Evolutionary conservation across 2,113 vertebrate species (phyloP).

Genomic region (Zapus hudsonius): DNA sequence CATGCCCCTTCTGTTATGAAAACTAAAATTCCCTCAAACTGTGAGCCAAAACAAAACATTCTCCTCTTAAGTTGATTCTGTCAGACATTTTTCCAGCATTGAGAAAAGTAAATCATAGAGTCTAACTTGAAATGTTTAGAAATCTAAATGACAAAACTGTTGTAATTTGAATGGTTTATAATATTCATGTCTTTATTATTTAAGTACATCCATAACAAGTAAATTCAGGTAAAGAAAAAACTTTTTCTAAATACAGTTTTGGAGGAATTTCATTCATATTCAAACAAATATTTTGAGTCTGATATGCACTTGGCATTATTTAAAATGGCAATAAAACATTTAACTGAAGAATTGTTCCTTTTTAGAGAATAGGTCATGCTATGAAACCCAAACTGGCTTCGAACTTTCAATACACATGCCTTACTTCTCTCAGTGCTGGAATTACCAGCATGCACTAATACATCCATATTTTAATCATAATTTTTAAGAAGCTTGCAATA

Average conservation of each 20-base stretch:
- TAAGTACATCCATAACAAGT: not conserved
- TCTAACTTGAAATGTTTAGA: not conserved
- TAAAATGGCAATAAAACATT: not conserved
- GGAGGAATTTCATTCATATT: not conserved
- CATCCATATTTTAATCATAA: not conserved
- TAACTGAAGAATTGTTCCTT: conserved; percentile 13
- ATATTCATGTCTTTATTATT: not conserved
- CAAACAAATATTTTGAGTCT: not conserved
- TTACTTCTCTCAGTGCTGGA: not conserved
- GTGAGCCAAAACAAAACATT: not conserved
- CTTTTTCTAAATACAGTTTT: not conserved
- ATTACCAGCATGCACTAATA: not conserved
- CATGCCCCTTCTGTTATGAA: not conserved
- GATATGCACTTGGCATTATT: not conserved
- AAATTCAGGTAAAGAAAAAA: not conserved
- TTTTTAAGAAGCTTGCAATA: not conserved
- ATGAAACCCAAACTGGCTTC: not conserved
- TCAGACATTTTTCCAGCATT: not conserved
- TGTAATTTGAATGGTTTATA: not conserved
- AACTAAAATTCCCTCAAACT: not conserved
- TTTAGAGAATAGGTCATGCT: not conserved
- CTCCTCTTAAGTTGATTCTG: not conserved
- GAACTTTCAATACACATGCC: not conserved
- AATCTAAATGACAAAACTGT: not conserved
- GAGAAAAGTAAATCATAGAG: not conserved